Evolutionary conservation across 2,888 invertebrate species (phyloP).

Genomic region (Acronicta leporina): DNA sequence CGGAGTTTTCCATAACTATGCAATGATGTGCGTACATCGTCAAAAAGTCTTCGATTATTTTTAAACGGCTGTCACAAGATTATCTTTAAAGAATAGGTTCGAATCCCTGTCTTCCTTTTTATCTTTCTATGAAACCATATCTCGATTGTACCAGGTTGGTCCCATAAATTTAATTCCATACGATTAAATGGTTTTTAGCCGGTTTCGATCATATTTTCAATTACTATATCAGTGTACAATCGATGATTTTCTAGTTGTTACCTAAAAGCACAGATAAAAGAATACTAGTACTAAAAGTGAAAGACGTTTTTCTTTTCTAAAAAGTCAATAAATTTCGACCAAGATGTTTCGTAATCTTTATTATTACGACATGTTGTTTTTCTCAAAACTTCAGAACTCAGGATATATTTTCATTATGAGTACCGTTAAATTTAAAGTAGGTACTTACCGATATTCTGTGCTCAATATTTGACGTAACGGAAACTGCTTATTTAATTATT

Average conservation of each 20-base stretch:
- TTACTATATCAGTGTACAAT: not conserved
- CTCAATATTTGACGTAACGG: slow-evolving; percentile 3
- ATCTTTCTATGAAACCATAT: no score
- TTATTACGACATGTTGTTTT: not conserved
- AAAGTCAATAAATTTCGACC: no score
- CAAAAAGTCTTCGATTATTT: not conserved
- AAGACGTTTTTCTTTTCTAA: no score
- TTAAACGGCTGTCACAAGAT: not conserved
- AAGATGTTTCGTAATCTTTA: not conserved
- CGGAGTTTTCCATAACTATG: slow-evolving; percentile 52
- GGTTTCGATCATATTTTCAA: not conserved
- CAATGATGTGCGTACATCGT: slow-evolving; percentile 16
- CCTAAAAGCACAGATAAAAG: no score
- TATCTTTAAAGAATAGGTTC: no score
- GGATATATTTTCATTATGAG: not conserved
- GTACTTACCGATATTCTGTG: not conserved
- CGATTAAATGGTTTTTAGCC: not conserved
- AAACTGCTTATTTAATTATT: slow-evolving; percentile 2
- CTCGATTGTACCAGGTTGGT: no score
- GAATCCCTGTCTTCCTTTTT: no score
- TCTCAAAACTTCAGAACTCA: not conserved
- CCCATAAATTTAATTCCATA: no score
- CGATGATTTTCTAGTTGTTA: not conserved
- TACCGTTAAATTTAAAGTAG: slow-evolving; percentile 1
- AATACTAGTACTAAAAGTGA: no score